phyloP scores from a whole-genome alignment of 2,113 vertebrate genomes.

The Delphinus delphis region DNA sequence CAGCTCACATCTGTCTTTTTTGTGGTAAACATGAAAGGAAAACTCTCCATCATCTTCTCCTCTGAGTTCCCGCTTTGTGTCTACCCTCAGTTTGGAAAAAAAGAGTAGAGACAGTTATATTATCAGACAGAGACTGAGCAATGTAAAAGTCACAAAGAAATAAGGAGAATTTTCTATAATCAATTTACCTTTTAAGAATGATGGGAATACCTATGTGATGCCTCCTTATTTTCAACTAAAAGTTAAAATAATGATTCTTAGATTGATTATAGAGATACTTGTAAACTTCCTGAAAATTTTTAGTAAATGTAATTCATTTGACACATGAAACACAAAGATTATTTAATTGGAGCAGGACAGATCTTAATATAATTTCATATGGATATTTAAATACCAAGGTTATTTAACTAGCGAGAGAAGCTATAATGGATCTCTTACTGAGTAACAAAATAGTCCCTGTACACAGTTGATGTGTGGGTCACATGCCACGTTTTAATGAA shows the following conservation, averaged over 20 bases:
- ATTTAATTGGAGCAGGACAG: not conserved
- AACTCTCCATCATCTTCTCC: not conserved
- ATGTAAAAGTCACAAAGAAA: not conserved
- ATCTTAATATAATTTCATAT: not conserved
- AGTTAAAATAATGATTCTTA: constrained; percentile 15
- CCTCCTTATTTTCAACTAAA: constrained; percentile 40
- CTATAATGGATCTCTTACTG: not conserved
- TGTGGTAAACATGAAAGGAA: constrained; percentile 1
- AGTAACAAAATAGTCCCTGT: not conserved
- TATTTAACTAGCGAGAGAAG: constrained; percentile 8
- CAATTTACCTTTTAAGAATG: not conserved
- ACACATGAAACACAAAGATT: not conserved
- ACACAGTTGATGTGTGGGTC: not conserved
- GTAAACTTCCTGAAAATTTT: constrained; percentile 8
- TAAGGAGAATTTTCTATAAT: not conserved
- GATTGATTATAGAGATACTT: not conserved
- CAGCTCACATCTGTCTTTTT: not conserved
- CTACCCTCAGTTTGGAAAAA: not conserved
- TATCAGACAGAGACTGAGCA: not conserved
- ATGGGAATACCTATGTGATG: not conserved
- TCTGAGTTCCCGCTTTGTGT: not conserved
- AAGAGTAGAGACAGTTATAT: not conserved
- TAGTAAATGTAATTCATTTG: not conserved
- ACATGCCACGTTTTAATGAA: not conserved
- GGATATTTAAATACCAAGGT: not conserved